Evolutionary conservation across 2,113 vertebrate genomes (phyloP), one percentile per base, ranked within the genome.

Genomic region (Dicaeum eximium): DNA sequence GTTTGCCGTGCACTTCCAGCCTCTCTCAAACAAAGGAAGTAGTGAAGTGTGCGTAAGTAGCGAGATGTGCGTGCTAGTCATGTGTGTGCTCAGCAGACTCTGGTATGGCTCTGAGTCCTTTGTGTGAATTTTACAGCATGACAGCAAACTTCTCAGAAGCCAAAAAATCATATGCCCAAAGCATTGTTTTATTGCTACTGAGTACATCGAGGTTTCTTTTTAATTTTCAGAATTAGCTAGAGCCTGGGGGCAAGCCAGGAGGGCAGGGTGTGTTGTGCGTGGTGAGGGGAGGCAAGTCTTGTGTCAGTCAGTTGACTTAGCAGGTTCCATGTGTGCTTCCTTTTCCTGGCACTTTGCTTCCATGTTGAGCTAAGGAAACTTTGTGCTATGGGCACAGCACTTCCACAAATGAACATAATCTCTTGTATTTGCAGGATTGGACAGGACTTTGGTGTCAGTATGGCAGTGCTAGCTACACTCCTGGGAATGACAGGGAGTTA

Each of bases 11-110:
- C 48, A 47, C 22, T 73, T 77, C 18, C 37, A 74, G 65, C 30
- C 28, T 16, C 53, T 82, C 35, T 54, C 38, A 45, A 60, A 31
- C 30, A 45, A 70, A 60, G 45, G 11, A 47, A 62, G 38, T 7
- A 57, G 67, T 66, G 92, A 78, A 40, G 48, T 93, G 95, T 94
- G 96, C 87, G 65, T 95, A 60, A 13, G 40, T 31, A 57, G 58
- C 5, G 4, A 35, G 40, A 61, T 77, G 90, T 88, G 90, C 13
- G 1, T 40, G 66, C 23, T n/a, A 25, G 28, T 53, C 23, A 0
- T 8, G 48, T 0, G 0, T 8, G 33, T 20, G 60, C 54, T 81
- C 53, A 51, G 17, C 4, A 56, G 53, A 67, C 48, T 38, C 27
- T 57, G 27, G 9, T 20, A 10, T 2, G 42, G 58, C 24, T 61